These are phyloP conservation scores for Lepidurus couesii DNA, from an alignment of 1,140 invertebrate genomes.

Conservation along the genomic window DNA sequence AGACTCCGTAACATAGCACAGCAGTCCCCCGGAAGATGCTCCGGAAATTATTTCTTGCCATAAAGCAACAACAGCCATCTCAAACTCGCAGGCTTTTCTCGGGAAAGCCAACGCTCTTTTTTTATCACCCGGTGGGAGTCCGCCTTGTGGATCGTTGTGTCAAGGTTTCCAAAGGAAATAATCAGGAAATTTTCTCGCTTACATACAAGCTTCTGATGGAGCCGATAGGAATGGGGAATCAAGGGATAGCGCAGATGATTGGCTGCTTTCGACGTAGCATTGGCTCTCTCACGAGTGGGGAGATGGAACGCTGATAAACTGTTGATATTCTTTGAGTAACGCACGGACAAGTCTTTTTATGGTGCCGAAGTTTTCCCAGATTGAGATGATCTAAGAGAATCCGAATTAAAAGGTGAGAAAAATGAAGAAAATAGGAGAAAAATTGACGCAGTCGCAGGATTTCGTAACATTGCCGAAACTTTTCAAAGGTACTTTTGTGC, in stretches of 20 bases:
- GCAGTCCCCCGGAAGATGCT: slow-evolving; percentile 8
- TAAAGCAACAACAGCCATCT: not conserved
- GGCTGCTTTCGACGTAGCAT: not conserved
- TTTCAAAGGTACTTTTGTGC: too few relatives aligned
- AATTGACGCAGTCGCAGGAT: too few relatives aligned
- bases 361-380: too few relatives aligned
- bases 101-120: not conserved
- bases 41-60: slow-evolving; percentile 17
- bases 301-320: too few relatives aligned
- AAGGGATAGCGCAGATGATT: not conserved
- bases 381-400: too few relatives aligned
- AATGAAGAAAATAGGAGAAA: too few relatives aligned
- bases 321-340: too few relatives aligned
- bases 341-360: too few relatives aligned
- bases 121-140: not conserved
- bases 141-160: not conserved
- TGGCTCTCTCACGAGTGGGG: too few relatives aligned
- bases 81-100: too few relatives aligned
- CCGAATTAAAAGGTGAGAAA: too few relatives aligned
- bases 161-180: not conserved
- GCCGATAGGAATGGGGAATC: not conserved
- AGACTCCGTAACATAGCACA: slow-evolving; percentile 9
- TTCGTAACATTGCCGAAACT: too few relatives aligned
- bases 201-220: slow-evolving; percentile 9
- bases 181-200: slow-evolving; percentile 22